phyloP scores from a whole-genome alignment of 2,888 invertebrate genomes.

The Muschampia plurimacula region DNA sequence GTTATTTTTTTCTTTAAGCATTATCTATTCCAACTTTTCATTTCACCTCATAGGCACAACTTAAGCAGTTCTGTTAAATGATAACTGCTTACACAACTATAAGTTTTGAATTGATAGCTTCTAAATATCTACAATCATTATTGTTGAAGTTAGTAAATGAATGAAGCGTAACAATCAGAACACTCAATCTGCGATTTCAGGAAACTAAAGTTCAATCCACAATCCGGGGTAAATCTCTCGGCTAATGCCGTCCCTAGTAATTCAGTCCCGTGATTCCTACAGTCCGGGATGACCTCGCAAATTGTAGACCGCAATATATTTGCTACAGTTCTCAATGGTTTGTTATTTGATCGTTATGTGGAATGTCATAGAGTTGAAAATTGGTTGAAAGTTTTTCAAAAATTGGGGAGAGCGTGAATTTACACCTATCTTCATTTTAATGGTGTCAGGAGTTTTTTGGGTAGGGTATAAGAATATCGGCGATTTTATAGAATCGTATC shows the following conservation, averaged over 20 bases:
- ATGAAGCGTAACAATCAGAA: slow-evolving; percentile 34
- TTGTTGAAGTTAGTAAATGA: background rate
- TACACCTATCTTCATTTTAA: slow-evolving; percentile 7
- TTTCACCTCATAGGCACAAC: no score
- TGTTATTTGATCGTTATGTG: background rate
- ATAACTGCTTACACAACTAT: no score
- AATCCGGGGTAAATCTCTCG: slow-evolving; percentile 44
- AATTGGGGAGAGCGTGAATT: slow-evolving; percentile 3
- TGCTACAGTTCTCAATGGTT: background rate
- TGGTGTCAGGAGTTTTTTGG: slow-evolving; percentile 14
- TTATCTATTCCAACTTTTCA: background rate
- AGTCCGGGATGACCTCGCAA: slow-evolving; percentile 52
- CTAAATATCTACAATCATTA: background rate
- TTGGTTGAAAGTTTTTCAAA: background rate
- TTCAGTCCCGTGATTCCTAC: slow-evolving; percentile 54
- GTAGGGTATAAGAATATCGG: background rate
- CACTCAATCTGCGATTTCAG: slow-evolving; percentile 28
- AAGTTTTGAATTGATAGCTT: background rate
- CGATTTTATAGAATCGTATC: background rate
- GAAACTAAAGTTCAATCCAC: slow-evolving; percentile 26
- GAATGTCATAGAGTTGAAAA: background rate
- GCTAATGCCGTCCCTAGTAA: slow-evolving; percentile 51
- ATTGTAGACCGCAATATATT: slow-evolving; percentile 55
- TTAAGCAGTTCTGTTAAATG: no score
- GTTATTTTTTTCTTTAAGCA: background rate